These are phyloP conservation scores for Pogonus chalceus DNA, from an alignment of 1,140 invertebrate species.

Conservation along the genomic window DNA sequence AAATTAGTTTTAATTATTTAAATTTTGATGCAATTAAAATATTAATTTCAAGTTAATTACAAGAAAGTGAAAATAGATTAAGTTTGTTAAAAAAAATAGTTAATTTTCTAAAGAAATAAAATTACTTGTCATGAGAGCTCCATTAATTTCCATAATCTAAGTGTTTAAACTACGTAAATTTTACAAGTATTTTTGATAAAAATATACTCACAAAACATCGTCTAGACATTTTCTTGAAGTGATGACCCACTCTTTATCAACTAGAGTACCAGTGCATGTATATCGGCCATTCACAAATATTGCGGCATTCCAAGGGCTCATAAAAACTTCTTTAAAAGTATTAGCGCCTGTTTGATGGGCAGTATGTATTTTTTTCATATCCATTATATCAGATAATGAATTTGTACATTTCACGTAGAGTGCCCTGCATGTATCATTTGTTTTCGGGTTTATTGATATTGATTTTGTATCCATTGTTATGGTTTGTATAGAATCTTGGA, in stretches of 20 bases:
- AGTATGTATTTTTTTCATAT: conserved; percentile 6
- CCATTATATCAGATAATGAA: not conserved
- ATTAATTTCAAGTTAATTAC: no score
- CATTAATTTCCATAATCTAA: no score
- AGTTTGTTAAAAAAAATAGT: no score
- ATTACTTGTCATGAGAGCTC: no score
- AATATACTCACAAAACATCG: conserved; percentile 36
- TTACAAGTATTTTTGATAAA: not conserved
- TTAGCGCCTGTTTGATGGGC: conserved; percentile 13
- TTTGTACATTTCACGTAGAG: conserved; percentile 31
- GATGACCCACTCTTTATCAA: conserved; percentile 53
- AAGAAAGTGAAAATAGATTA: no score
- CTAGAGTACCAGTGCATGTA: conserved; percentile 51
- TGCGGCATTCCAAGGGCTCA: conserved; percentile 58
- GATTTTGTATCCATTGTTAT: conserved; percentile 15
- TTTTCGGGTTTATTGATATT: not conserved
- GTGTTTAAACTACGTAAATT: not conserved
- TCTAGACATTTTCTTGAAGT: conserved; percentile 45
- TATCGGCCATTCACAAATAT: conserved; percentile 54
- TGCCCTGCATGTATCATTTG: conserved; percentile 23
- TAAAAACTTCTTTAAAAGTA: conserved; percentile 24
- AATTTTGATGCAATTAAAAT: no score
- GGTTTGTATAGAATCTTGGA: conserved; percentile 15
- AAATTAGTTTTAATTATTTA: no score
- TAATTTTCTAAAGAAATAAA: no score